These are phyloP conservation scores for Leptinotarsa peninsularis DNA, from an alignment of 2,888 invertebrate species.

Conservation along the genomic window DNA sequence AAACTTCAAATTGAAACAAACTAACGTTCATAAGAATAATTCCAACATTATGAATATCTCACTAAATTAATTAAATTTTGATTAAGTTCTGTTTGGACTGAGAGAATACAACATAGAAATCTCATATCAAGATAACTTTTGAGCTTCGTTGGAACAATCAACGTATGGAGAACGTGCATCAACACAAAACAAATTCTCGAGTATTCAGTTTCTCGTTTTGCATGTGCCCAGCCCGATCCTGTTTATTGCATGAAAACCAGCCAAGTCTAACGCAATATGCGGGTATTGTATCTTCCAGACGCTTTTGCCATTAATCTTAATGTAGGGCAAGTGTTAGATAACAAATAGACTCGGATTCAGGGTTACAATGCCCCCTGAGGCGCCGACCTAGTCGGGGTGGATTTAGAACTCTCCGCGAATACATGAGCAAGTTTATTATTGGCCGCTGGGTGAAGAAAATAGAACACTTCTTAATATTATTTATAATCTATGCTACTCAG, in stretches of 20 bases:
- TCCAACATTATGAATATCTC: too few species aligned
- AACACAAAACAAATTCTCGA: background rate
- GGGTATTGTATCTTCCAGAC: slow-evolving; percentile 32
- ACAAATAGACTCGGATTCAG: slow-evolving; percentile 27
- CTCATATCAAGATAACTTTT: too few species aligned
- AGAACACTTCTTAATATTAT: background rate
- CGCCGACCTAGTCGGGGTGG: slow-evolving; percentile 17
- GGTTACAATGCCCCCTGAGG: slow-evolving; percentile 22
- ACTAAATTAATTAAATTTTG: too few species aligned
- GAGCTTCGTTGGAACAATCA: background rate
- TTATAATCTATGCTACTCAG: background rate
- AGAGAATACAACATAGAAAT: too few species aligned
- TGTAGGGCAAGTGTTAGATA: slow-evolving; percentile 36
- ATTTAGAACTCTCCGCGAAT: background rate
- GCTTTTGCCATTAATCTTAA: slow-evolving; percentile 29
- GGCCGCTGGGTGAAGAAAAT: background rate
- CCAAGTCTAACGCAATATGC: slow-evolving; percentile 29
- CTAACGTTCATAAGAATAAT: too few species aligned
- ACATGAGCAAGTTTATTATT: slow-evolving; percentile 9
- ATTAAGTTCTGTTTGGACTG: too few species aligned
- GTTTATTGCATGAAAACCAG: slow-evolving; percentile 6
- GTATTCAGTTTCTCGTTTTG: background rate
- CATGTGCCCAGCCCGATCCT: background rate
- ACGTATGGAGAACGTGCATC: background rate
- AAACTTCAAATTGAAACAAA: too few species aligned